A percentile compares a stretch with the other conserved stretches of the same genome.
Conservation (phyloP, 2,113 vertebrate genomes). For the Pachycephala philippinensis region DNA sequence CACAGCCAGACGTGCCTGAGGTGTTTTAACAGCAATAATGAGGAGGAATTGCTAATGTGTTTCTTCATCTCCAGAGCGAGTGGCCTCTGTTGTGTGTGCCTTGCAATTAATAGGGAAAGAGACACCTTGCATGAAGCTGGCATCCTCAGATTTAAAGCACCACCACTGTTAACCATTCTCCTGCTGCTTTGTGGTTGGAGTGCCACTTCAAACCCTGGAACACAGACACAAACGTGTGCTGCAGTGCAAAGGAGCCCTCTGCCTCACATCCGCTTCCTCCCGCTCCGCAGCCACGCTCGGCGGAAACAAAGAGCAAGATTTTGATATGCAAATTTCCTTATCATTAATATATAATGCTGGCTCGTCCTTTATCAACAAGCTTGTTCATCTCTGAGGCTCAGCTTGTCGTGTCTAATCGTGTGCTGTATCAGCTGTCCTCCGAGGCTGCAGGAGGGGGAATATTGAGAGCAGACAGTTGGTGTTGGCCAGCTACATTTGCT, state of each 20-base stretch:
- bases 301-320: not conserved
- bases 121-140: not conserved
- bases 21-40: not conserved
- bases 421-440: not conserved
- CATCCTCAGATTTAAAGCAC: not conserved
- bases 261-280: not conserved
- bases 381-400: not conserved
- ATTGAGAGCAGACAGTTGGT: not conserved
- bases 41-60: not conserved
- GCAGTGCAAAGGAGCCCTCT: not conserved
- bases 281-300: rapidly evolving
- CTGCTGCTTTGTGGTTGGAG: not conserved
- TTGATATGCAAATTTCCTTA: not conserved
- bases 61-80: not conserved
- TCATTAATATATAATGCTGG: not conserved
- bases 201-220: not conserved
- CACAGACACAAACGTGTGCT: not conserved
- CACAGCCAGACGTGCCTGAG: not conserved
- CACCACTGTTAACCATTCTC: not conserved
- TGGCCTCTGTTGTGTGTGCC: not conserved
- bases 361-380: not conserved
- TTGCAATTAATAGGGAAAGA: not conserved
- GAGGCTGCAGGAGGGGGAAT: not conserved
- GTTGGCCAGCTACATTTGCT: not conserved
- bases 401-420: not conserved